phyloP scores from a whole-genome alignment of 2,797 vertebrate species.

The Remorina albescens region DNA sequence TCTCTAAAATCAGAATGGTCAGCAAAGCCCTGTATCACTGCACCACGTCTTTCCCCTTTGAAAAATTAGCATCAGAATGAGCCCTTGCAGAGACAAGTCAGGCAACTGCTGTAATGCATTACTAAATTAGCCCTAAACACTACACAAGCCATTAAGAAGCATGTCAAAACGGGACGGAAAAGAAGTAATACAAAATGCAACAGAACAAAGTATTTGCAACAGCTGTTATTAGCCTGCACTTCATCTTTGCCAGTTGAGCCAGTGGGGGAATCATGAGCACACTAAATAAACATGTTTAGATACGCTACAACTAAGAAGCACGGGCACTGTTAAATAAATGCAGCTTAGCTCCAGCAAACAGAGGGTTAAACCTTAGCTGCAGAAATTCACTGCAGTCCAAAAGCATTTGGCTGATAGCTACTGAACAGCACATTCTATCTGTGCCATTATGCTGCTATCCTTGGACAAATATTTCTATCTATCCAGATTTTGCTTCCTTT shows the following conservation, averaged over 20 bases:
- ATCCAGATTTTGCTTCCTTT: slow-evolving; percentile 71
- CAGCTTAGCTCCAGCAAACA: slow-evolving; percentile 76
- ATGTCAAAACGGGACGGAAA: slow-evolving; percentile 76
- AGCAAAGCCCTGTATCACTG: slow-evolving; percentile 82
- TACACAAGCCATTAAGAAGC: slow-evolving; percentile 85
- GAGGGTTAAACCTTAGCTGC: slow-evolving; percentile 89
- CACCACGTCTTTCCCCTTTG: slow-evolving; percentile 80
- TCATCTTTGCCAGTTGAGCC: slow-evolving; percentile 70
- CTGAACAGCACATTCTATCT: slow-evolving; percentile 85
- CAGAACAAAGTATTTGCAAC: slow-evolving; percentile 75
- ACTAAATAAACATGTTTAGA: slow-evolving; percentile 77
- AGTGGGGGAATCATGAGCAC: slow-evolving; percentile 70
- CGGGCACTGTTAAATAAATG: slow-evolving; percentile 76
- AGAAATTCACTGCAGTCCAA: slow-evolving; percentile 90
- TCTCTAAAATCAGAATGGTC: slow-evolving; percentile 77
- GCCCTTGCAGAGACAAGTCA: slow-evolving; percentile 87
- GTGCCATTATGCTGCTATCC: slow-evolving; percentile 74
- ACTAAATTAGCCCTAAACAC: slow-evolving; percentile 88
- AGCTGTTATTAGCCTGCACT: slow-evolving; percentile 73
- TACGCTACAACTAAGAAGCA: slow-evolving; percentile 78
- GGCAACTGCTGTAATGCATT: slow-evolving; percentile 86
- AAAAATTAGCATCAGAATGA: slow-evolving; percentile 82
- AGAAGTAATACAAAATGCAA: slow-evolving; percentile 75
- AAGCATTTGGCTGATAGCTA: slow-evolving; percentile 87
- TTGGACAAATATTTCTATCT: slow-evolving; percentile 71